Evolutionary conservation across 2,797 vertebrate species (phyloP).

Genomic region (Melanotaenia trifasciata): DNA sequence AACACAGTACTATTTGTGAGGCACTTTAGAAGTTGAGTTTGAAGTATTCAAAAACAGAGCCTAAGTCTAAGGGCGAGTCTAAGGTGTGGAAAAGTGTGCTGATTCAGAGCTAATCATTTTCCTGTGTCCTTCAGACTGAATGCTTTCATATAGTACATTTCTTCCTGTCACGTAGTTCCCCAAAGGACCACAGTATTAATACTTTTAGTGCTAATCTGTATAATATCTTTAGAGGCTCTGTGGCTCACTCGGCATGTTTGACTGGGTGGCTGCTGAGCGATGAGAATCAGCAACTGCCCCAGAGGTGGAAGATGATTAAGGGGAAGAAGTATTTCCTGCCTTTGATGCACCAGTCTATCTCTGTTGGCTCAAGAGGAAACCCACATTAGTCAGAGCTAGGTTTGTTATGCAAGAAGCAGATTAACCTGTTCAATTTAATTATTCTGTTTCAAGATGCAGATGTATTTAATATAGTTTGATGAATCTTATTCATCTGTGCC

Average conservation of each 20-base stretch:
- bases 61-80: no score
- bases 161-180: slow-evolving; percentile 10
- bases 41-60: neutral
- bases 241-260: slow-evolving; percentile 14
- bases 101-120: slow-evolving; percentile 40
- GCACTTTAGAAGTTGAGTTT: neutral
- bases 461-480: neutral
- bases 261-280: slow-evolving; percentile 37
- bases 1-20: neutral
- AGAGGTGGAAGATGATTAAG: slow-evolving; percentile 50
- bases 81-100: slow-evolving; percentile 26
- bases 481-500: neutral
- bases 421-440: neutral
- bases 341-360: slow-evolving; percentile 39
- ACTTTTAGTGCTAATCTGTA: slow-evolving; percentile 28
- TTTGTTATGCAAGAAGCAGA: neutral
- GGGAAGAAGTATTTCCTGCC: slow-evolving; percentile 61
- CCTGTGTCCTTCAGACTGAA: neutral
- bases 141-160: slow-evolving; percentile 36
- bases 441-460: slow-evolving; percentile 7
- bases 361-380: slow-evolving; percentile 25
- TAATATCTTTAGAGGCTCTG: slow-evolving; percentile 23
- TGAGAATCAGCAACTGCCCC: slow-evolving; percentile 37
- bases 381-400: neutral
- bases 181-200: slow-evolving; percentile 2